A percentile compares a stretch with the other conserved stretches of the same genome.
phyloP scores from a whole-genome alignment of 2,113 vertebrate species.

The Illadopsis cleaveri region DNA sequence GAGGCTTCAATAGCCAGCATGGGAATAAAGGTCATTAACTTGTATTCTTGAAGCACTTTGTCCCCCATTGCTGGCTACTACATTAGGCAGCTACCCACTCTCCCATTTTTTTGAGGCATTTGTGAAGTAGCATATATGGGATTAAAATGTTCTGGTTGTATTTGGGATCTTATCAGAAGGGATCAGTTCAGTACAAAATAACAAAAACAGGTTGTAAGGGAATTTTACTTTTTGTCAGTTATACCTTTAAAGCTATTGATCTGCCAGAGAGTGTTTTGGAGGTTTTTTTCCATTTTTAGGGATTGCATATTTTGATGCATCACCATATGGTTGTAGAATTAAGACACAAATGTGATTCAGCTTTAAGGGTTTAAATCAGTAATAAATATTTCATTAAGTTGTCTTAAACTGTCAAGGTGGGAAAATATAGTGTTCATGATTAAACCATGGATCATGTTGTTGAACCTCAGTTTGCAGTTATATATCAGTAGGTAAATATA shows the following conservation, averaged over 20 bases:
- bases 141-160: background rate
- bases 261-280: background rate
- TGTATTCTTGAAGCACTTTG: background rate
- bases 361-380: background rate
- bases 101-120: background rate
- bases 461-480: background rate
- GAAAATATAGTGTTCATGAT: background rate
- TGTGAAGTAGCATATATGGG: background rate
- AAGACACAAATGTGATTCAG: background rate
- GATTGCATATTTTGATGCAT: background rate
- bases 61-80: background rate
- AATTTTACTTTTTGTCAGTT: background rate
- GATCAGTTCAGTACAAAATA: background rate
- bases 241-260: background rate
- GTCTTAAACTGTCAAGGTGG: background rate
- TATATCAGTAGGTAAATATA: background rate
- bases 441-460: background rate
- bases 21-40: background rate
- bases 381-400: slow-evolving; percentile 8
- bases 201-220: background rate
- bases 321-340: background rate
- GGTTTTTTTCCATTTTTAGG: background rate
- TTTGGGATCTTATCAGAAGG: background rate
- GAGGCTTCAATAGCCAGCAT: background rate
- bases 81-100: background rate